phyloP scores from a whole-genome alignment of 2,888 invertebrate genomes.

The Cremastinae sp. region DNA sequence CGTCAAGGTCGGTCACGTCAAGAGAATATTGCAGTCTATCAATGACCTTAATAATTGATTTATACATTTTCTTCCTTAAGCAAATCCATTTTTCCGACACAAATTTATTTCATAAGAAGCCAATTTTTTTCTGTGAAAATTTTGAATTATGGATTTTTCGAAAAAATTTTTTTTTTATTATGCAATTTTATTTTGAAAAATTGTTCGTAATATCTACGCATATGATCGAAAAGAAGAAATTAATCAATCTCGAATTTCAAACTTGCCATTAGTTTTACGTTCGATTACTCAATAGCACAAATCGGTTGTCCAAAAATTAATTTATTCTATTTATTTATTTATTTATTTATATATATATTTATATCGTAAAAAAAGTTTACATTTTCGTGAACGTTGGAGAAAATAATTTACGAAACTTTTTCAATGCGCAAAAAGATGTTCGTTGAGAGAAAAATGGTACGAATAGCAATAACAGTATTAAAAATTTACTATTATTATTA shows the following conservation, averaged over 20 bases:
- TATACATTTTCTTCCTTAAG: neutral
- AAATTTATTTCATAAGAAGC: conserved; percentile 28
- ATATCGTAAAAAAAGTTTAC: neutral
- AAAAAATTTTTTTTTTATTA: too few relatives aligned
- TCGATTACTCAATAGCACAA: too few relatives aligned
- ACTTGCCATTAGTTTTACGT: too few relatives aligned
- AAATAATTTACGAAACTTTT: neutral
- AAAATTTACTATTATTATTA: conserved; percentile 38
- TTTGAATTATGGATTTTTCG: too few relatives aligned
- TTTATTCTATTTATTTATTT: neutral
- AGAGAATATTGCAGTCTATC: conserved; percentile 95
- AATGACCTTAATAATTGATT: conserved; percentile 85
- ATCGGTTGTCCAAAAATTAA: too few relatives aligned
- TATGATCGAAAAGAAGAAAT: neutral
- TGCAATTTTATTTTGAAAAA: too few relatives aligned
- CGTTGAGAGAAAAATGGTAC: conserved; percentile 22
- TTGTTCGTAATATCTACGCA: too few relatives aligned
- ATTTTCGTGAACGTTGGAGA: neutral
- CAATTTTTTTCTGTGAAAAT: neutral
- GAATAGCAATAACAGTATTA: conserved; percentile 60
- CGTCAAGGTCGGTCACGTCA: conserved; percentile 97
- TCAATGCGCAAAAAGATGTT: neutral
- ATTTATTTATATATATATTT: neutral
- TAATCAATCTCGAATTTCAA: neutral
- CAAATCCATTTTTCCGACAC: conserved; percentile 3